A percentile compares a stretch with the other conserved stretches of the same genome.
These are phyloP conservation scores for Merluccius polli DNA, from an alignment of 2,797 vertebrate genomes.

Conservation along the genomic window DNA sequence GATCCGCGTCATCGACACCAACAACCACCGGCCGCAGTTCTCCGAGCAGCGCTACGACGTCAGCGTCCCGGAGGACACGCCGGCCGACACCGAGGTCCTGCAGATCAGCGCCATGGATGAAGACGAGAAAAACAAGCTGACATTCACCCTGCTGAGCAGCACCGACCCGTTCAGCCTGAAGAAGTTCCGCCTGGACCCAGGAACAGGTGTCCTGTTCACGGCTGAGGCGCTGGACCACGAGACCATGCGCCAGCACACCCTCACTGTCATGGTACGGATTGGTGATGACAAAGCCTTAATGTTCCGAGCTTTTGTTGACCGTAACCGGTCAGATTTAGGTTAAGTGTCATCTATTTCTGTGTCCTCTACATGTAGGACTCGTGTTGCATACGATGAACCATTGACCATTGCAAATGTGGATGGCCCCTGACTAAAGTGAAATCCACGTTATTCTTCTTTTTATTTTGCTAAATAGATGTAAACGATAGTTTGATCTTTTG, in stretches of 20 bases:
- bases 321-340: background rate
- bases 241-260: constrained; percentile 84
- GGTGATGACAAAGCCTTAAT: background rate
- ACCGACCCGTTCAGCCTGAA: constrained; percentile 88
- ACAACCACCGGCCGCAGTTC: constrained; percentile 95
- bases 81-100: constrained; percentile 84
- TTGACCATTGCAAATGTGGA: background rate
- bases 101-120: constrained; percentile 85
- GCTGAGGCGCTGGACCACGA: constrained; percentile 91
- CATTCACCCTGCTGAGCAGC: constrained; percentile 92
- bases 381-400: background rate
- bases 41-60: constrained; percentile 84
- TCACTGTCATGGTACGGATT: constrained; percentile 88
- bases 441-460: background rate
- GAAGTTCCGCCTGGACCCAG: constrained; percentile 93
- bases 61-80: constrained; percentile 83
- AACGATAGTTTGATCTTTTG: background rate
- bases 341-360: background rate
- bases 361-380: background rate
- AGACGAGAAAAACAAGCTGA: constrained; percentile 97
- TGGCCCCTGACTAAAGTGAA: background rate
- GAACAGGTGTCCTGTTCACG: constrained; percentile 84
- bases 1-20: constrained; percentile 95
- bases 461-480: background rate
- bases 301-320: background rate